Conservation (phyloP, 2,113 vertebrate genomes). For the Rafetus swinhoei region DNA sequence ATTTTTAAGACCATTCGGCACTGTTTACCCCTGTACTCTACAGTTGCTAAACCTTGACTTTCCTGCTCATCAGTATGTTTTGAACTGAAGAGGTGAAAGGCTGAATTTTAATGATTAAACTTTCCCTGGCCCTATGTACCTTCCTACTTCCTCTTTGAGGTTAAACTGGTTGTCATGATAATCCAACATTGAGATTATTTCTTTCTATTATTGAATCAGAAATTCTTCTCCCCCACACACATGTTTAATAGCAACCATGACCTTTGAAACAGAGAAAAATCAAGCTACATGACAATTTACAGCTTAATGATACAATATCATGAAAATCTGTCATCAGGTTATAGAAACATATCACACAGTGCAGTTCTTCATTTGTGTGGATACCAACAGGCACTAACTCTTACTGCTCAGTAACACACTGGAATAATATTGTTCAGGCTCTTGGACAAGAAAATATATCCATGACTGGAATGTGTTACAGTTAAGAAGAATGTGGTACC, state of each 20-base stretch:
- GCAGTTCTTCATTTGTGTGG: background rate
- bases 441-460: background rate
- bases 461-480: rapidly evolving
- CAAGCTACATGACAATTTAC: background rate
- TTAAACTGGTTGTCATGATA: slow-evolving; percentile 3
- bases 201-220: slow-evolving; percentile 27
- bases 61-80: background rate
- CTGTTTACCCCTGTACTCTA: slow-evolving; percentile 6
- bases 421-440: background rate
- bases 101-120: background rate
- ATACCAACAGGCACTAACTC: background rate
- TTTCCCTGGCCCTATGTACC: background rate
- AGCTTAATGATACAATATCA: background rate
- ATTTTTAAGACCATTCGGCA: background rate
- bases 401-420: background rate
- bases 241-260: background rate
- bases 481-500: background rate
- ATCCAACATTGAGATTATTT: slow-evolving; percentile 23
- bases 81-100: background rate
- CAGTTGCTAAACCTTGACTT: slow-evolving; percentile 10
- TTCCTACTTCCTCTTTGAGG: background rate
- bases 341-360: background rate
- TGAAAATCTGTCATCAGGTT: slow-evolving; percentile 14
- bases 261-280: slow-evolving; percentile 36
- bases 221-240: background rate